phyloP scores from a whole-genome alignment of 2,797 vertebrate species.

The Bradypus variegatus region DNA sequence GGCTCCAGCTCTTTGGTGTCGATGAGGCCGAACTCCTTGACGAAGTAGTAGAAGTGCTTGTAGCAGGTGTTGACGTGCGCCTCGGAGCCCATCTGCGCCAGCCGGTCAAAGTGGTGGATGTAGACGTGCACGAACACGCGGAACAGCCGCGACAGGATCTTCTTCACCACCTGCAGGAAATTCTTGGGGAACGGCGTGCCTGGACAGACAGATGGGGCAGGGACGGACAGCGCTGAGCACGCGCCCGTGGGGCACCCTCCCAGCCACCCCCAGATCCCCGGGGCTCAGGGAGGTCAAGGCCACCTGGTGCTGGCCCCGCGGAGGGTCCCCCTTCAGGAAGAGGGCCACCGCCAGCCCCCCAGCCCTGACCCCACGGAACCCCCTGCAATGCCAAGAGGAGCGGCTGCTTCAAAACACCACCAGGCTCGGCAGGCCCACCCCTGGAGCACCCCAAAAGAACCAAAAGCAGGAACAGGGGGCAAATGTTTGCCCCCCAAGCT shows the following conservation, averaged over 20 bases:
- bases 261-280: no score
- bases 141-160: slow-evolving; percentile 96
- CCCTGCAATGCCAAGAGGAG: no score
- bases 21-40: slow-evolving; percentile 91
- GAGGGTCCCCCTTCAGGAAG: no score
- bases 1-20: slow-evolving; percentile 98
- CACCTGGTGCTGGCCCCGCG: no score
- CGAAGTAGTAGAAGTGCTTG: slow-evolving; percentile 99
- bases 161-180: slow-evolving; percentile 95
- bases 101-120: slow-evolving; percentile 97
- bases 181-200: slow-evolving; percentile 97
- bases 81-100: slow-evolving; percentile 95
- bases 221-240: not conserved
- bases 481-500: no score
- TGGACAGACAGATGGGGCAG: slow-evolving; percentile 51
- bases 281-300: no score
- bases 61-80: slow-evolving; percentile 99
- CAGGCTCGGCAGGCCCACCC: no score
- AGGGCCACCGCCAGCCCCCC: no score
- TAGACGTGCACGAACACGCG: slow-evolving; percentile 98
- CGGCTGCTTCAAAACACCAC: no score
- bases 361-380: no score
- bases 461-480: no score
- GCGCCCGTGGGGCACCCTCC: not conserved
- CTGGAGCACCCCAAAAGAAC: no score